Conservation (phyloP, 2,888 invertebrate species). For the Sepioteuthis lessoniana region DNA sequence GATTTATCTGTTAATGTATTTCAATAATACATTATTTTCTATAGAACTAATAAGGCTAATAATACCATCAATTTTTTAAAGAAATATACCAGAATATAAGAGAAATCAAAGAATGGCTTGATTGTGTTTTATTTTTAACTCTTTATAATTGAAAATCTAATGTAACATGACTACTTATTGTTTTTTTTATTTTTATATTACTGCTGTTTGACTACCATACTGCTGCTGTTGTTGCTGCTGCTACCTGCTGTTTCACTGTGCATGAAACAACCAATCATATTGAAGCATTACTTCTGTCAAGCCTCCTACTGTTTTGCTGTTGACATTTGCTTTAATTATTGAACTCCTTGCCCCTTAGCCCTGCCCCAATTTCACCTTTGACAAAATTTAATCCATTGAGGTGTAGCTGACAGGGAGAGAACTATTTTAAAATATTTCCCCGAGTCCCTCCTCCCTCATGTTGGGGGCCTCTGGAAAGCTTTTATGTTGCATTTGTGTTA, state of each 20-base stretch:
- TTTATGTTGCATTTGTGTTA: too few species aligned
- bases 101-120: constrained; percentile 8
- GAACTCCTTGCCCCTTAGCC: not conserved
- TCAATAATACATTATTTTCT: not conserved
- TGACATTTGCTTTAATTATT: constrained; percentile 10
- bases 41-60: not conserved
- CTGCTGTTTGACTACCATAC: constrained; percentile 19
- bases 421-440: too few species aligned
- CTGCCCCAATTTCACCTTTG: not conserved
- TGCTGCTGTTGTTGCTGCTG: not conserved
- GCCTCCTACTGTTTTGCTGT: not conserved
- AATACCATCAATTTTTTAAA: not conserved
- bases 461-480: too few species aligned
- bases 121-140: constrained; percentile 10
- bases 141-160: not conserved
- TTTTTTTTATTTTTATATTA: constrained; percentile 23
- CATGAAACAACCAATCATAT: constrained; percentile 34
- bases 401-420: too few species aligned
- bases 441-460: too few species aligned
- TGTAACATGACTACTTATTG: constrained; percentile 21
- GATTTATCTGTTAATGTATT: not conserved
- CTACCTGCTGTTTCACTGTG: constrained; percentile 23
- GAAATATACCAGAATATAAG: not conserved
- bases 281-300: not conserved
- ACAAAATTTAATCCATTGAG: too few species aligned